Conservation (phyloP, 2,888 invertebrate species). For the Epirrhoe tristata region DNA sequence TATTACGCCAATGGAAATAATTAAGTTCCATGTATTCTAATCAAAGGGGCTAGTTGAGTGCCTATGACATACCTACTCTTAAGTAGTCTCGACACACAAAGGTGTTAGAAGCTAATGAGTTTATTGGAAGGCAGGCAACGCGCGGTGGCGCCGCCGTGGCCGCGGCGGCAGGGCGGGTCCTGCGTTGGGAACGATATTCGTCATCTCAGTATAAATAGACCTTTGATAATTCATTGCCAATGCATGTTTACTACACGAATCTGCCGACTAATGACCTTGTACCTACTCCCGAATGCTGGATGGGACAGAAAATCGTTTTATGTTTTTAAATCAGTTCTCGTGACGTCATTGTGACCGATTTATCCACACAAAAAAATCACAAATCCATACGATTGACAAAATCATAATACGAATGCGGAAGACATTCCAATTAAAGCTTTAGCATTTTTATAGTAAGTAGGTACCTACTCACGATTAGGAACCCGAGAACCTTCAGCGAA, state of each 20-base stretch:
- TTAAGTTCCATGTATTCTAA: not conserved
- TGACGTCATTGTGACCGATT: constrained; percentile 81
- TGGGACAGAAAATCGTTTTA: constrained; percentile 74
- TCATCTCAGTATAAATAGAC: constrained; percentile 71
- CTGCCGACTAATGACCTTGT: constrained; percentile 76
- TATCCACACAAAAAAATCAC: constrained; percentile 59
- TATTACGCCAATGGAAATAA: not conserved
- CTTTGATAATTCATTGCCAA: constrained; percentile 69
- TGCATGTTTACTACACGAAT: constrained; percentile 73
- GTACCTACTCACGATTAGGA: constrained; percentile 33
- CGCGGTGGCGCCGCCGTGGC: constrained; percentile 37
- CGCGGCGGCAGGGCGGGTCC: constrained; percentile 71
- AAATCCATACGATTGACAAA: constrained; percentile 49
- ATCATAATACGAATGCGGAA: constrained; percentile 32
- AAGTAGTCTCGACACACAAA: constrained; percentile 20
- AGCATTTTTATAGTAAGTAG: constrained; percentile 16
- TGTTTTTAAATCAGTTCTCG: constrained; percentile 79
- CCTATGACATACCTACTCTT: constrained; percentile 17
- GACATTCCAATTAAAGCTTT: constrained; percentile 20
- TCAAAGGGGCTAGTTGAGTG: constrained; percentile 2
- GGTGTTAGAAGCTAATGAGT: constrained; percentile 37
- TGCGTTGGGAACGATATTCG: constrained; percentile 56
- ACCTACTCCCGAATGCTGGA: constrained; percentile 70
- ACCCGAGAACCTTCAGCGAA: constrained; percentile 49
- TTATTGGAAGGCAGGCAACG: constrained; percentile 39